Percentiles rank a stretch among this genome's conserved stretches.
phyloP scores from a whole-genome alignment of 2,113 vertebrate species.

The Enhydra lutris region DNA sequence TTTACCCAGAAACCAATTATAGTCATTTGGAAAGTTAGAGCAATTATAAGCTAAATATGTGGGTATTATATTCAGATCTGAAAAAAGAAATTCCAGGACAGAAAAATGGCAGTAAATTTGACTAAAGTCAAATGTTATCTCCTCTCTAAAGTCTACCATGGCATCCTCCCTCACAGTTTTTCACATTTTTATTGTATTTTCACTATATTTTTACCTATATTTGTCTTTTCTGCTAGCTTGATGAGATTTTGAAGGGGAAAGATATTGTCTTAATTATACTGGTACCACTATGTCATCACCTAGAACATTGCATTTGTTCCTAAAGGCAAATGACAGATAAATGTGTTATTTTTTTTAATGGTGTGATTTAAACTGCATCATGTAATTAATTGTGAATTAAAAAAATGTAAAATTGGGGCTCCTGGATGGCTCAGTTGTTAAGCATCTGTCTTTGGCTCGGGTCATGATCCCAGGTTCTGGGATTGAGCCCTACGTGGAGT shows the following conservation, averaged over 20 bases:
- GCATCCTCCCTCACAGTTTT: not conserved
- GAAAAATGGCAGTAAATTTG: not conserved
- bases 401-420: not conserved
- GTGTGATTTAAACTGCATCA: not conserved
- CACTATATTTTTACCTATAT: not conserved
- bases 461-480: too few species aligned
- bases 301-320: not conserved
- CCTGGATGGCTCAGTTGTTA: too few species aligned
- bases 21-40: not conserved
- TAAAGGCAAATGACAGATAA: not conserved
- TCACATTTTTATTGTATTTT: not conserved
- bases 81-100: not conserved
- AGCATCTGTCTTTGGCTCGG: too few species aligned
- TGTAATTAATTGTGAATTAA: not conserved
- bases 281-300: not conserved
- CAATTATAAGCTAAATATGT: not conserved
- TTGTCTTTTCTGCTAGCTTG: not conserved
- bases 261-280: not conserved
- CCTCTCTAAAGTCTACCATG: not conserved
- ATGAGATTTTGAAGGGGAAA: not conserved
- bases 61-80: not conserved
- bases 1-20: not conserved
- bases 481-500: too few species aligned
- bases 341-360: not conserved
- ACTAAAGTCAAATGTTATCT: not conserved